Base-by-base conservation (phyloP, 2,797 vertebrate species). In the Carapus acus region DNA sequence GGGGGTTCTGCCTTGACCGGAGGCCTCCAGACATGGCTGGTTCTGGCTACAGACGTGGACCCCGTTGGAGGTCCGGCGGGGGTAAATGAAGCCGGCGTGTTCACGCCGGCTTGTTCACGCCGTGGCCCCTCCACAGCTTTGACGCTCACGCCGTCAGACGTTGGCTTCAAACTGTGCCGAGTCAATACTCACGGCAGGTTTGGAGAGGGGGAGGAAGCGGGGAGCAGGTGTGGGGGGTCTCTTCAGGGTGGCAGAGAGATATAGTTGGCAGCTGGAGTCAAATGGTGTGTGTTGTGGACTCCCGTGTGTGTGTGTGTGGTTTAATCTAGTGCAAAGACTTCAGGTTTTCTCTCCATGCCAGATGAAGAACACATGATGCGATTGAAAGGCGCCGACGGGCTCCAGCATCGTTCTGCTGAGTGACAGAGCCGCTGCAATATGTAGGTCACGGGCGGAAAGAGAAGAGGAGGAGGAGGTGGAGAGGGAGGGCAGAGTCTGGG, bases 111-210 rank as follows among this genome's bases (percentile, higher is more conserved):
- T 14, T 8, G n/a, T 53, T 71, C 38, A 65, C 52, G 46, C 47
- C 23, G 40, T 45, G 40, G 55, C 40, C 46, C 56, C 16, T 15
- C 41, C 39, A 65, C 46, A 50, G 24, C 36, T 40, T 43, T 65
- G 58, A 65, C 63, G 61, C 64, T 64, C 43, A 67, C 38, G 33
- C 33, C 21, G 64, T 67, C 36, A 60, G 41, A 71, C 66, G 46
- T 64, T 69, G 21, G 34, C 37, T 54, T 70, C 44, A 63, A 50
- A 76, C 42, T 51, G 14, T 8, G 8, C 36, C 23, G 60, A 51
- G 43, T 57, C 53, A 59, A 27, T 9, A 31, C 17, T 43, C 36
- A 49, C 12, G 49, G 37, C 31, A 45, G 31, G 38, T 59, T 45
- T 49, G 42, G 50, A 36, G 53, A 7, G 31, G 9, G 31, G 31